A percentile compares a stretch with the other conserved stretches of the same genome.
These are phyloP conservation scores for Cichlasoma orientale DNA, from an alignment of 2,797 vertebrate species.

Conservation along the genomic window DNA sequence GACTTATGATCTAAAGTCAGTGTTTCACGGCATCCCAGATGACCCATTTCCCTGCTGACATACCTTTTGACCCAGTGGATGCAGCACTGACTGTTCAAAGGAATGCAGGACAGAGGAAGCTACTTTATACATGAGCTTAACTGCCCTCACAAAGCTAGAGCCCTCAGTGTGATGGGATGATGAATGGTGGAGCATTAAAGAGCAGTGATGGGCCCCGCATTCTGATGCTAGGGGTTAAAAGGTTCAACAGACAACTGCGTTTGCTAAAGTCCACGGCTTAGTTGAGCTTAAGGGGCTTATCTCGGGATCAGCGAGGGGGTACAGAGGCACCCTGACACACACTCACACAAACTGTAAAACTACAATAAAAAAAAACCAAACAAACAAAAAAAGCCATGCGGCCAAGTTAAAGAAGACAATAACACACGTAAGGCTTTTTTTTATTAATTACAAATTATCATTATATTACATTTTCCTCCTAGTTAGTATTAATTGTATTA, in stretches of 20 bases:
- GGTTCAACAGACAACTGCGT: slow-evolving; percentile 52
- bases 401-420: not conserved
- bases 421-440: not conserved
- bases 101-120: slow-evolving; percentile 65
- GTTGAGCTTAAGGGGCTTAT: slow-evolving; percentile 56
- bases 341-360: slow-evolving; percentile 22
- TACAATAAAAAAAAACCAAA: not conserved
- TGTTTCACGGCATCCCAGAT: slow-evolving; percentile 21
- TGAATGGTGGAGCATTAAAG: slow-evolving; percentile 43
- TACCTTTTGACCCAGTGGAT: slow-evolving; percentile 61
- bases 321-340: slow-evolving; percentile 27
- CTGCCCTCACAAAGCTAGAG: slow-evolving; percentile 64
- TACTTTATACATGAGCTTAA: slow-evolving; percentile 54
- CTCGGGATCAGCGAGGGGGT: slow-evolving; percentile 41
- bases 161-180: slow-evolving; percentile 57
- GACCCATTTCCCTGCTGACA: slow-evolving; percentile 54
- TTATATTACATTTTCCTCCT: not conserved
- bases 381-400: not conserved
- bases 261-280: slow-evolving; percentile 52
- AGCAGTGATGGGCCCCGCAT: slow-evolving; percentile 36
- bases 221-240: slow-evolving; percentile 54
- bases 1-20: slow-evolving; percentile 2
- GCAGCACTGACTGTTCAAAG: slow-evolving; percentile 49
- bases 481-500: not conserved
- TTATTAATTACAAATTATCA: not conserved